Evolutionary conservation across 2,888 invertebrate species (phyloP).

Genomic region (Rapana venosa): DNA sequence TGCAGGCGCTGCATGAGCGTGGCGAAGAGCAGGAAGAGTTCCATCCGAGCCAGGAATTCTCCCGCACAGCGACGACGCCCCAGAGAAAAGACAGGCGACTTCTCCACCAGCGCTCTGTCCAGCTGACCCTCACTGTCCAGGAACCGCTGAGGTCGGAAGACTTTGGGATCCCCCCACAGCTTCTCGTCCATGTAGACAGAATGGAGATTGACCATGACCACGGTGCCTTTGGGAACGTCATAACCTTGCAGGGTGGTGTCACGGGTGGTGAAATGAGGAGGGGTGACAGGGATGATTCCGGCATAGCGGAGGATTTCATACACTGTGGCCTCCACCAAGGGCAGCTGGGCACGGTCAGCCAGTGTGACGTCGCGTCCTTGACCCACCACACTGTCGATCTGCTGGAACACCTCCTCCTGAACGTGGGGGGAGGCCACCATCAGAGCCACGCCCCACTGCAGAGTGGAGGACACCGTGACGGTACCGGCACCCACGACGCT

Average conservation of each 20-base stretch:
- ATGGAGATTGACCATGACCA: constrained; percentile 39
- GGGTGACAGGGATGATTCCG: not conserved
- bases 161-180: constrained; percentile 45
- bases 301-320: constrained; percentile 19
- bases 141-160: constrained; percentile 48
- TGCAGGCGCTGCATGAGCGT: constrained; percentile 32
- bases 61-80: constrained; percentile 36
- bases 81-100: constrained; percentile 38
- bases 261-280: constrained; percentile 22
- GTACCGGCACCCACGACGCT: constrained; percentile 71
- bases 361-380: constrained; percentile 54
- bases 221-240: constrained; percentile 46
- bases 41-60: constrained; percentile 29
- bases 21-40: constrained; percentile 38
- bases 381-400: constrained; percentile 63
- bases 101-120: constrained; percentile 29
- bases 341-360: constrained; percentile 50
- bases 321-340: not conserved
- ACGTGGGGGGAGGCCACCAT: constrained; percentile 64
- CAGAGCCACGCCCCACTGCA: constrained; percentile 68
- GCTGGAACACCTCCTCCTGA: constrained; percentile 65
- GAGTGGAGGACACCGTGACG: constrained; percentile 66
- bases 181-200: constrained; percentile 40
- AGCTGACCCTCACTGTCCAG: constrained; percentile 3
- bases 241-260: constrained; percentile 43